Evolutionary conservation across 2,113 vertebrate species (phyloP), one percentile per base, ranked within the genome.

Genomic region (Microcebus murinus): DNA sequence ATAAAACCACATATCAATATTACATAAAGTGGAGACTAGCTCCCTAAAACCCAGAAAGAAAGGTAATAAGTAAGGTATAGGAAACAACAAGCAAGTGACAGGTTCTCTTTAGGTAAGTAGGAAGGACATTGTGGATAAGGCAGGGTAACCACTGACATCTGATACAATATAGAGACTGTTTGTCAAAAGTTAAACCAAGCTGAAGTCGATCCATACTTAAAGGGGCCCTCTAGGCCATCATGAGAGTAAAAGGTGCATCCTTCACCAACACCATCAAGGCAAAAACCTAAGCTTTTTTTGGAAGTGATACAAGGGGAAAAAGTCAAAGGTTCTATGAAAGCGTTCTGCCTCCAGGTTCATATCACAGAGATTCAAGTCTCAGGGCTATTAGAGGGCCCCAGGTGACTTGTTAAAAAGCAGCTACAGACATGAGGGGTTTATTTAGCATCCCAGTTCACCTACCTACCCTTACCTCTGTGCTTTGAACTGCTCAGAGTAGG

Each of bases 291-390:
- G 83, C 82, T 83, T 94, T 95, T 95, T 95, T 87, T 65, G 90
- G 87, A 97, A 97, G 87, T 92, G 80, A 96, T 87, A 68, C 81
- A 77, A 79, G 95, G 42, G 84, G 34, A 36, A 11, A 48, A 79
- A 94, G 96, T 96, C 95, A 97, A 95, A 97, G 95, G 97, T 95
- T 93, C 95, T 95, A 79, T 86, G 84, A 95, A 96, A 98, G 96
- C 59, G 2, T 76, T 95, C 96, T 88, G 82, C 91, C 97, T 97
- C 95, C 39, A 63, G 91, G 96, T 93, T 90, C 74, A 50, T 93
- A 96, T 95, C 95, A 97, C 96, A 95, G 90, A 96, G 87, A 96
- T 91, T 92, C 96, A 68, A 95, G 95, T 97, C 94, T 97, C 94
- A 23, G 91, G 91, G 96, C 96, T 94, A 96, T 95, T 91, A 96